Base-by-base conservation (phyloP, 2,113 vertebrate genomes). In the Numenius arquata region DNA sequence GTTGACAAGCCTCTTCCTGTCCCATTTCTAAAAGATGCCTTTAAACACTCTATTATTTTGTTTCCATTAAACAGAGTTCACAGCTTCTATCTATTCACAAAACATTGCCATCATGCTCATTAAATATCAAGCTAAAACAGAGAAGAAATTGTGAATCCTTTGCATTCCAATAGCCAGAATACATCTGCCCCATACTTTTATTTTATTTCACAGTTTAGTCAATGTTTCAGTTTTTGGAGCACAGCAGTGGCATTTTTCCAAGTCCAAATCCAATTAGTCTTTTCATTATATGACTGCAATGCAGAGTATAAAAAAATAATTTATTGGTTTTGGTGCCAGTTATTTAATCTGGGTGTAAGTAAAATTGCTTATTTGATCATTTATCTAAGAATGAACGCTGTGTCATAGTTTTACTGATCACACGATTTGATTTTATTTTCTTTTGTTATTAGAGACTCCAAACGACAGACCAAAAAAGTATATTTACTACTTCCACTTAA, bases 191-290 rank as follows among this genome's bases (percentile, higher is more conserved):
- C 32, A 27, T 25, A 48, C 27, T 92, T 93, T 16, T 41, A 45
- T 61, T 93, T 94, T 83, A 83, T 93, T 91, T 91, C 63, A 90
- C 30, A 53, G 34, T 71, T 93, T 83, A 93, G 41, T 87, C 86
- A 76, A 48, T 89, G 63, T 93, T 94, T 85, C 72, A 61, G 15
- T 91, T 89, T 89, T 79, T 89, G 85, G 75, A 95, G 65, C 73
- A 94, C 34, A 88, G 67, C 76, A 73, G 43, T 59, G 66, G 47
- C 66, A 56, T 87, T 93, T 93, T 91, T 88, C 81, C 82, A 92
- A 95, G 23, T 43, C 23, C 56, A 94, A 94, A 94, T 90, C 76
- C 56, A 96, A 93, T 96, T 95, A 95, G 85, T 56, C 48, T 87
- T 91, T 85, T 82, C 77, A 65, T 90, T 81, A 63, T 45, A 59